phyloP scores from a whole-genome alignment of 2,888 invertebrate genomes.

The Drosophila anomalata region DNA sequence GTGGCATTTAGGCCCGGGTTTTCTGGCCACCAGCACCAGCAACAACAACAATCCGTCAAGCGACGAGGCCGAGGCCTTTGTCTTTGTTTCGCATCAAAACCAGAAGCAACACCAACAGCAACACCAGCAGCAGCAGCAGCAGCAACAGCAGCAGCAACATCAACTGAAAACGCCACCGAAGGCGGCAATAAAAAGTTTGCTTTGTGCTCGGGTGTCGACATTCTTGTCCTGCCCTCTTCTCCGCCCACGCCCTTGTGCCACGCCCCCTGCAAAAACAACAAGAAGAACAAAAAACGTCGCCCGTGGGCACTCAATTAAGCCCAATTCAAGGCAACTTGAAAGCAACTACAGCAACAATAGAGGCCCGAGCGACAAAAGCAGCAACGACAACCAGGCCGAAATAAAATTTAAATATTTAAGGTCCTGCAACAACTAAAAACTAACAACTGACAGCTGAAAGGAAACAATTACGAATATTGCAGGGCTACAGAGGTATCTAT shows the following conservation, averaged over 20 bases:
- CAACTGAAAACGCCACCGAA: slow-evolving; percentile 41
- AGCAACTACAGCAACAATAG: slow-evolving; percentile 33
- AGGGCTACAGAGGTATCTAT: not conserved
- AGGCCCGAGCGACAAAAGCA: slow-evolving; percentile 30
- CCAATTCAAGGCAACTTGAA: slow-evolving; percentile 63
- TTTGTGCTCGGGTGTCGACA: slow-evolving; percentile 63
- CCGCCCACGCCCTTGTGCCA: slow-evolving; percentile 5
- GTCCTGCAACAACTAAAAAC: not conserved
- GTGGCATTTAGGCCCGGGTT: slow-evolving; percentile 7
- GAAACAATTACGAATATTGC: slow-evolving; percentile 21
- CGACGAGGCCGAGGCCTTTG: slow-evolving; percentile 36
- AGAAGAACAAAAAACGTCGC: slow-evolving; percentile 40
- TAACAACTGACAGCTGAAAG: not conserved
- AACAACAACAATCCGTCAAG: slow-evolving; percentile 29
- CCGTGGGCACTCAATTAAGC: slow-evolving; percentile 75
- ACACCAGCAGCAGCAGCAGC: slow-evolving; percentile 17
- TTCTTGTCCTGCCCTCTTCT: not conserved
- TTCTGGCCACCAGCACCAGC: slow-evolving; percentile 12
- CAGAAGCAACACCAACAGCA: slow-evolving; percentile 8
- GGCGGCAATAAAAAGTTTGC: slow-evolving; percentile 66
- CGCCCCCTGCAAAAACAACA: slow-evolving; percentile 8
- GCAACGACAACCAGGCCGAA: slow-evolving; percentile 22
- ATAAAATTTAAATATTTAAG: slow-evolving; percentile 25
- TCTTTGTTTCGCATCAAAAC: slow-evolving; percentile 29
- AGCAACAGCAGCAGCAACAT: slow-evolving; percentile 13